A percentile compares a stretch with the other conserved stretches of the same genome.
Conservation (phyloP, 2,888 invertebrate genomes). For the Dioctria rufipes region DNA sequence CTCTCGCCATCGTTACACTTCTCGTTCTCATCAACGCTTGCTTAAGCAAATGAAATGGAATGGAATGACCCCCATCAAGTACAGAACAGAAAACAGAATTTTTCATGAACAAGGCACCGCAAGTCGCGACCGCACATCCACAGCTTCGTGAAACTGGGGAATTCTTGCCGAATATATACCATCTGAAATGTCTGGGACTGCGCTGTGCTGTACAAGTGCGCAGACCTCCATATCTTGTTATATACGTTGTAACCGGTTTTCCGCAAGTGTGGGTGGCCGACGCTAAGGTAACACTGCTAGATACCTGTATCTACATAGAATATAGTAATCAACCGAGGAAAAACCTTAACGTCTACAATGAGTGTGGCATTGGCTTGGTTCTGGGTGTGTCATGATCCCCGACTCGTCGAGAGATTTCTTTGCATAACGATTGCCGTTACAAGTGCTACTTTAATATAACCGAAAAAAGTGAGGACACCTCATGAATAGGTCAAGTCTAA, state of each 20-base stretch:
- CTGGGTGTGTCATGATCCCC: conserved; percentile 7
- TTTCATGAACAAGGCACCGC: no score
- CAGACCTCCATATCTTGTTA: neutral
- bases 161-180: neutral
- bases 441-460: neutral
- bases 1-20: no score
- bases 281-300: neutral
- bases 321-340: conserved; percentile 9
- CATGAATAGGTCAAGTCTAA: no score
- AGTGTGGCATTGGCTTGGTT: neutral
- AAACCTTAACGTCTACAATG: conserved; percentile 14
- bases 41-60: no score
- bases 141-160: conserved; percentile 24
- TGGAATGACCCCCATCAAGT: no score
- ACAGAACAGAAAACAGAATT: no score
- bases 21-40: no score
- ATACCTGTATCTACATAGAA: conserved; percentile 5
- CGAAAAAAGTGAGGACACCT: no score
- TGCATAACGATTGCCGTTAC: conserved; percentile 18
- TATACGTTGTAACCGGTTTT: conserved; percentile 25
- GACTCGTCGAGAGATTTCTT: neutral
- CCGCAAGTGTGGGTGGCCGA: conserved; percentile 15
- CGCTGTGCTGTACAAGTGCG: neutral
- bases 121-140: no score
- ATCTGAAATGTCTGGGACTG: no score